These are phyloP conservation scores for Potamilus streckersoni DNA, from an alignment of 1,140 invertebrate genomes.

Conservation along the genomic window DNA sequence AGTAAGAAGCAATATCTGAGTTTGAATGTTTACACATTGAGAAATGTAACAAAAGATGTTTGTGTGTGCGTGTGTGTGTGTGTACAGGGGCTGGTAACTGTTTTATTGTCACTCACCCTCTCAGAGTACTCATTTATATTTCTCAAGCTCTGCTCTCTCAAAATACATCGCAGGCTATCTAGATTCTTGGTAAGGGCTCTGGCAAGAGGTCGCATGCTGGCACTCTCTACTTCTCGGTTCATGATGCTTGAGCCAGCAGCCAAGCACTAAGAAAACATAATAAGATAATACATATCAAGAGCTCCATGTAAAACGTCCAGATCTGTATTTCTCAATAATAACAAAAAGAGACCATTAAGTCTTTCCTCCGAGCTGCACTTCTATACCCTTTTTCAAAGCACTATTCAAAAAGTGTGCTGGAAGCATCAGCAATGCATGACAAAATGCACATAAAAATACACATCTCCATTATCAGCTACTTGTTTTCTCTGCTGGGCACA, in stretches of 20 bases:
- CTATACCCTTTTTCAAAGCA: too few species aligned
- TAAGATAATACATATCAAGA: not conserved
- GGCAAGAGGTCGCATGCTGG: slow-evolving; percentile 95
- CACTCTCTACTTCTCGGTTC: slow-evolving; percentile 94
- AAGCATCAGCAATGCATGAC: not conserved
- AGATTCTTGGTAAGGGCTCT: slow-evolving; percentile 94
- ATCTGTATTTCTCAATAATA: not conserved
- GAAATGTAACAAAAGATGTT: too few species aligned
- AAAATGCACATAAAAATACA: too few species aligned
- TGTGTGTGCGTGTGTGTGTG: too few species aligned
- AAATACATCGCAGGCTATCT: slow-evolving; percentile 88
- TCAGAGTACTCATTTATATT: slow-evolving; percentile 75
- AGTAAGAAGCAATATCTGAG: too few species aligned
- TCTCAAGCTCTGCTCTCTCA: slow-evolving; percentile 82
- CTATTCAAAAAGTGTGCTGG: too few species aligned
- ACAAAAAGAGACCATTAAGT: too few species aligned
- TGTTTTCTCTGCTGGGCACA: too few species aligned
- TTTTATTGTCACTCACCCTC: slow-evolving; percentile 74
- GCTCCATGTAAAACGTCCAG: not conserved
- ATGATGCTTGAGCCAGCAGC: slow-evolving; percentile 90
- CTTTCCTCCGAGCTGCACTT: too few species aligned
- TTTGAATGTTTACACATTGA: too few species aligned
- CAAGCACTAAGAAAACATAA: slow-evolving; percentile 63
- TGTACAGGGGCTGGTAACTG: too few species aligned
- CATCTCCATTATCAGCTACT: too few species aligned